These are phyloP conservation scores for Apis mellifera DNA, from an alignment of 1,140 invertebrate species.

Conservation along the genomic window Amel_HAv3.1 CM009934.2:10216501-10217000, in stretches of 20 bases:
- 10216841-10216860: constrained; percentile 70
- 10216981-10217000: constrained; percentile 29
- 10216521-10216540: no score
- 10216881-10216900: constrained; percentile 76
- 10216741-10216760: neutral
- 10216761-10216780: neutral
- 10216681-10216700: no score
- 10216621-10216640: neutral
- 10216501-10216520: neutral
- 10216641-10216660: neutral
- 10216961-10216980: constrained; percentile 58
- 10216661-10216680: neutral
- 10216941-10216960: constrained; percentile 79
- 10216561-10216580: neutral
- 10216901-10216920: constrained; percentile 72
- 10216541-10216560: no score
- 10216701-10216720: neutral
- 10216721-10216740: neutral
- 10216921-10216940: constrained; percentile 81
- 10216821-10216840: constrained; percentile 27
- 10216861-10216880: constrained; percentile 78
- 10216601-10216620: neutral
- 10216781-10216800: neutral
- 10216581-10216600: neutral
- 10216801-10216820: neutral